These are phyloP conservation scores for Lottia scabra DNA, from an alignment of 2,888 invertebrate genomes.

Conservation along the genomic window DNA sequence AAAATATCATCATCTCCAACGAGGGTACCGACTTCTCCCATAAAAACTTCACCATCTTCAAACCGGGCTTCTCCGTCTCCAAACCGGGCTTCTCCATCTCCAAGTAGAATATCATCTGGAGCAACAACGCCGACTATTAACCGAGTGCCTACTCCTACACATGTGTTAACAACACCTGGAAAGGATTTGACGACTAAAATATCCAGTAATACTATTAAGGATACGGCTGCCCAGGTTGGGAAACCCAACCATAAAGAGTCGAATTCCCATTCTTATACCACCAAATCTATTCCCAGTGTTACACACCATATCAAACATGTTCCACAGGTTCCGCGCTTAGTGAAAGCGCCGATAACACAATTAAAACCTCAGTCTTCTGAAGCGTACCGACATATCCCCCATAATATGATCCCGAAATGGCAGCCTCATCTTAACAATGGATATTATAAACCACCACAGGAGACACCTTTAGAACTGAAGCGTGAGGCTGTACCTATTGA, in stretches of 20 bases:
- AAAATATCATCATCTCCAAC: too few relatives aligned
- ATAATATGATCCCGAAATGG: neutral
- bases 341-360: neutral
- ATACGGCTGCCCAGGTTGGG: neutral
- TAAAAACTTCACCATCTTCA: too few relatives aligned
- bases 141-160: neutral
- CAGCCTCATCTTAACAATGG: neutral
- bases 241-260: neutral
- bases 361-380: neutral
- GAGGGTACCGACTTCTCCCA: too few relatives aligned
- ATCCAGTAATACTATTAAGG: neutral
- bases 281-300: neutral
- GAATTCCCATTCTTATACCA: neutral
- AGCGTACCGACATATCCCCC: neutral
- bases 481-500: neutral
- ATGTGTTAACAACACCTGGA: neutral
- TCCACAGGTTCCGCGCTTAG: neutral
- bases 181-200: neutral
- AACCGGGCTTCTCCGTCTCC: too few relatives aligned
- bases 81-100: too few relatives aligned
- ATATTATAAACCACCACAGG: neutral
- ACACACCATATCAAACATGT: neutral
- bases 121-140: too few relatives aligned
- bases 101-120: too few relatives aligned
- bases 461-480: neutral